Base-by-base conservation (phyloP, 2,797 vertebrate genomes). In the Triplophysa yarkandensis region DNA sequence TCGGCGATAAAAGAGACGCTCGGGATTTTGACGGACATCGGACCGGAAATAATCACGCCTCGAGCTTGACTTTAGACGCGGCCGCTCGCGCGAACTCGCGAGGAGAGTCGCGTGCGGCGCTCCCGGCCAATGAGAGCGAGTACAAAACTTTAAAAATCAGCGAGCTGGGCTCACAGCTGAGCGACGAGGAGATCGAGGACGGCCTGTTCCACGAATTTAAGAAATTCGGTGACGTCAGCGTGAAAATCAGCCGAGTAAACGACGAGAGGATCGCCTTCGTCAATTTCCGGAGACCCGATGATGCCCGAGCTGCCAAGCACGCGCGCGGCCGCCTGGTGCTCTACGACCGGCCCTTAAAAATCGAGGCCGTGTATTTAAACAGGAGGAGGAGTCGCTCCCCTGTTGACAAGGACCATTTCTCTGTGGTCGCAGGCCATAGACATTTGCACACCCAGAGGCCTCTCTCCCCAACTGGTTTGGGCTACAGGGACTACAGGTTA, bases 91-190 rank as follows among this genome's bases (percentile, higher is more conserved):
- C 78, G 68, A 80, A 87, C 6, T 86, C 90, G 0, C 89, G 92
- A 55, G 89, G 82, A 27, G 92, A 93, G 60, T 91, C 43, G 84
- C 91, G 77, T 17, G 87, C 87, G 32, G 94, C 84, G 82, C 85
- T 91, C 83, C 84, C 89, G 79, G 75, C 85, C 81, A 27, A 82
- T 48, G 96, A 96, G 85, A 92, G 91, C 81, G 94, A 95, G 89
- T 97, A 99, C 91, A 98, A 99, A 87, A 97, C 97, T 0, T 91
- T 98, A 10, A 97, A 97, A 86, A 98, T 99, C 71, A 98, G 97
- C 87, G 96, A 99, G 85, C 86, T 99, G 74, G 97, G 97, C 77
- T 95, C 95, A 1, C 96, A 95, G 85, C 85, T 99, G 80, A 98
- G 95, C 77, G 97, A 99, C 78, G 97, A 98, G 61, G 96, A 97